Base-by-base conservation (phyloP, 2,113 vertebrate genomes). In the Platycercus adscitus region DNA sequence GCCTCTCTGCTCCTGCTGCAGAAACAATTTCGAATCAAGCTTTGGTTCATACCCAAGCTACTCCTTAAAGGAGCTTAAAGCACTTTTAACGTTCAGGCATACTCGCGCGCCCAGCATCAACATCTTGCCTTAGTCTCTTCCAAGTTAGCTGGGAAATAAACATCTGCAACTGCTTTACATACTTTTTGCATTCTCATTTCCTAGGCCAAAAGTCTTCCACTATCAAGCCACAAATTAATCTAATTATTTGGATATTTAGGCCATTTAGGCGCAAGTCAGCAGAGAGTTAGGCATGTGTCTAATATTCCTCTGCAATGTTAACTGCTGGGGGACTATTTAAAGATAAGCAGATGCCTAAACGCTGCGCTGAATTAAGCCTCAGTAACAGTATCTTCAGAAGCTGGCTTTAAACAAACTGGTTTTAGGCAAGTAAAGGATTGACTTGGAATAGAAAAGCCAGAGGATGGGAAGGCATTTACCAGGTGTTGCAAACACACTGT, bases 171-270 rank as follows among this genome's bases (percentile, higher is more conserved):
- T 91, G 83, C 65, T 95, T 96, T 92, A 64, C 64, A 88, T 93
- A 80, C 78, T 89, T 87, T 49, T 85, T 92, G 65, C 72, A 61
- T 88, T 86, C 70, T 68, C 61, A 50, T 89, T 92, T 94, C 87
- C 73, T 84, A 88, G 70, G 88, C 92, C 95, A 91, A 75, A 95
- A 95, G 83, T 64, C 88, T 90, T 91, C 73, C 70, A 79, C 73
- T 72, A 76, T 89, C 93, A 84, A 94, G 77, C 69, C 86, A 58
- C 92, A 90, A 92, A 93, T 95, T 93, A 93, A 95, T 96, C 76
- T 93, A 88, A 92, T 96, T 94, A 88, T 96, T 91, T 93, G 81
- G 86, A 50, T 94, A 88, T 83, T 93, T 76, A 80, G 64, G 66
- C 68, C 53, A 1, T 60, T 86, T 78, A 85, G 79, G 55, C 82